phyloP scores from a whole-genome alignment of 2,888 invertebrate genomes.

The Drosophila nigritarsus region DNA sequence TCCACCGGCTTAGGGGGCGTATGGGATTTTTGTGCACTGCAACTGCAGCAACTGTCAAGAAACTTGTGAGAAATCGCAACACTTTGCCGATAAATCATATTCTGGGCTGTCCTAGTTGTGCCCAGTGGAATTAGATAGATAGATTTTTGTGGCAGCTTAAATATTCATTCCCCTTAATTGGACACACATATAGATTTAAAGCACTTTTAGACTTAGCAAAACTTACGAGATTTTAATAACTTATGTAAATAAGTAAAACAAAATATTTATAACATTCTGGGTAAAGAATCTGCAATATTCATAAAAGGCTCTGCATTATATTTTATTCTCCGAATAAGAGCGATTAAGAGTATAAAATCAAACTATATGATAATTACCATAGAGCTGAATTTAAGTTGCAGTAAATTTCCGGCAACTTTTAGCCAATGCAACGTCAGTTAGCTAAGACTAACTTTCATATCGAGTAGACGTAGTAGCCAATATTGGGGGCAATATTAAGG shows the following conservation, averaged over 20 bases:
- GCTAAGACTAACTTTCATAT: constrained; percentile 40
- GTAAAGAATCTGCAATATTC: neutral
- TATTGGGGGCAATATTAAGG: constrained; percentile 24
- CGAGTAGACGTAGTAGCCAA: constrained; percentile 13
- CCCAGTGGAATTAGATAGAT: constrained; percentile 26
- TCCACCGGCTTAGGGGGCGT: constrained; percentile 50
- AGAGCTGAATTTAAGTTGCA: neutral
- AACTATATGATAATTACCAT: neutral
- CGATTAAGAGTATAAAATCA: neutral
- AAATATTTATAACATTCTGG: neutral
- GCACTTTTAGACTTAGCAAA: neutral
- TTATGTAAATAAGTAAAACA: neutral
- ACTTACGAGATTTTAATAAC: neutral
- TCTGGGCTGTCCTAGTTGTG: constrained; percentile 39
- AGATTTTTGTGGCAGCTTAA: constrained; percentile 3
- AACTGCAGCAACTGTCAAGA: constrained; percentile 55
- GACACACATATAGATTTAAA: neutral
- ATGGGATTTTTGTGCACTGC: constrained; percentile 46
- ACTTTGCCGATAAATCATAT: constrained; percentile 51
- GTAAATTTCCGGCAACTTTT: constrained; percentile 27
- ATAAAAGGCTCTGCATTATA: neutral
- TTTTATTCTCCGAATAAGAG: neutral
- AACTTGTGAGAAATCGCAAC: constrained; percentile 55
- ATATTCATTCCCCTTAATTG: neutral
- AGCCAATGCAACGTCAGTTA: constrained; percentile 8